Conservation (phyloP, 2,113 vertebrate species). For the Cricetomys ansorgei region DNA sequence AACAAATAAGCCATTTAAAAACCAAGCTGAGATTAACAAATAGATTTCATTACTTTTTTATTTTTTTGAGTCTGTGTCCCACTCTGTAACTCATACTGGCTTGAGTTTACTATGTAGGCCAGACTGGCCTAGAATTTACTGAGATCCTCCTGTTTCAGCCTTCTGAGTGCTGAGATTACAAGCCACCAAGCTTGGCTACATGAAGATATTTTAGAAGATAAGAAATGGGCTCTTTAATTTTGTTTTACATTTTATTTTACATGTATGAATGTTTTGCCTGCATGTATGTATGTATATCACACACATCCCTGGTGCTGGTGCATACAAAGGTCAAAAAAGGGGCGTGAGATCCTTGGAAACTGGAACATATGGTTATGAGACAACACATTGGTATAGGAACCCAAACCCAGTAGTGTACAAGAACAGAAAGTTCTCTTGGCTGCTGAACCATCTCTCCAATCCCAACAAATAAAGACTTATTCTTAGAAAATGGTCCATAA, state of each 20-base stretch:
- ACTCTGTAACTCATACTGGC: neutral
- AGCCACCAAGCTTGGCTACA: neutral
- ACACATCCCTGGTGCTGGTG: too few relatives aligned
- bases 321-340: neutral
- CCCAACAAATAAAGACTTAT: neutral
- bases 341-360: too few relatives aligned
- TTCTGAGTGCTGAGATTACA: neutral
- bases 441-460: neutral
- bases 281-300: neutral
- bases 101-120: neutral
- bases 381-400: neutral
- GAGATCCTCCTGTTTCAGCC: neutral
- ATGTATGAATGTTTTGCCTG: neutral
- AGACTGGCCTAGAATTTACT: neutral
- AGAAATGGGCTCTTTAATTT: neutral
- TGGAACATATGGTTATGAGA: neutral
- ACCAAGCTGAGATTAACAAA: conserved; percentile 49
- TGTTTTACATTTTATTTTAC: neutral
- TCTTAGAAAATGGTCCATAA: neutral
- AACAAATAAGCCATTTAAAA: neutral
- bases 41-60: neutral
- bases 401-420: neutral
- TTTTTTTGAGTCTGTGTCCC: neutral
- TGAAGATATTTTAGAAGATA: neutral
- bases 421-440: neutral